A percentile compares a stretch with the other conserved stretches of the same genome.
phyloP scores from a whole-genome alignment of 2,113 vertebrate species.

The Pithys albifrons region DNA sequence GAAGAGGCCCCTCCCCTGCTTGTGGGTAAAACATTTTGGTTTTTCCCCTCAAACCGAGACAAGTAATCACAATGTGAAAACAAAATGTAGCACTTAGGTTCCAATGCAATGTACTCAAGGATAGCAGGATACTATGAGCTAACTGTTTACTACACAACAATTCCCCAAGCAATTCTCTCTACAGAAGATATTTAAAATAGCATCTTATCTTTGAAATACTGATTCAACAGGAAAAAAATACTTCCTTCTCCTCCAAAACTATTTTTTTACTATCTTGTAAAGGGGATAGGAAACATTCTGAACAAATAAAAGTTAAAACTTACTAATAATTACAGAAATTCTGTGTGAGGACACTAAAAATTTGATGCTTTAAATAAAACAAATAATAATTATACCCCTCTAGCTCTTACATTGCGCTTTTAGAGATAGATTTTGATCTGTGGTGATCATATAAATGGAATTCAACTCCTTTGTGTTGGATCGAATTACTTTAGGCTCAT shows the following conservation, averaged over 20 bases:
- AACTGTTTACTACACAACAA: background rate
- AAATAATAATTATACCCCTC: background rate
- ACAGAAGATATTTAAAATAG: background rate
- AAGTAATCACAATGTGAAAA: background rate
- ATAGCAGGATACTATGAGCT: background rate
- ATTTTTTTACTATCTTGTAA: background rate
- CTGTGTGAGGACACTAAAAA: background rate
- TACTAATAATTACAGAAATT: background rate
- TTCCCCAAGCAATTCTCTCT: background rate
- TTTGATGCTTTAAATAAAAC: background rate
- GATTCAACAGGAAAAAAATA: background rate
- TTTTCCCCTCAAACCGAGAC: too few relatives aligned
- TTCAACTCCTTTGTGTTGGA: background rate
- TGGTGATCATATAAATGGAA: background rate
- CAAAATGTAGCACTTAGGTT: background rate
- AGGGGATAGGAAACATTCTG: background rate
- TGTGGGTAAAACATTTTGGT: too few relatives aligned
- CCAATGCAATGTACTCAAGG: background rate
- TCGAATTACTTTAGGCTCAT: background rate
- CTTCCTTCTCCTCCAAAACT: background rate
- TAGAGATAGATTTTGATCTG: background rate
- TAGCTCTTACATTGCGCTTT: background rate
- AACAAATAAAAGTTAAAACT: background rate
- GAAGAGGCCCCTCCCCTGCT: too few relatives aligned
- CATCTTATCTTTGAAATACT: background rate